Evolutionary conservation across 2,113 vertebrate genomes (phyloP).

Genomic region (Caretta caretta): DNA sequence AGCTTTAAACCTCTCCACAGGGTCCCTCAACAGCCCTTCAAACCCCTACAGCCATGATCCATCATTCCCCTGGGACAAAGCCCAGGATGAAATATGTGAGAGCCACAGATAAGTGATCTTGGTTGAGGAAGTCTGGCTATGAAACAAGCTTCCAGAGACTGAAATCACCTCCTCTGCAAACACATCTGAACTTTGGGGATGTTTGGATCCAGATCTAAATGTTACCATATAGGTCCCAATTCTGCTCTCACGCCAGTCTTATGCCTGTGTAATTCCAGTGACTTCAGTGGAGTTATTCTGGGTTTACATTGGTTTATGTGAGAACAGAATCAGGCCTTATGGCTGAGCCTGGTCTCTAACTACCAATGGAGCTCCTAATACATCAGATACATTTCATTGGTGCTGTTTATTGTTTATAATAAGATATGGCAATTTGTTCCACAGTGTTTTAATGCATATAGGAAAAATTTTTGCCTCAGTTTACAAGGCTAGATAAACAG

Average conservation of each 20-base stretch:
- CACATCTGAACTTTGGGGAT: not conserved
- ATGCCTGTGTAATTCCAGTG: not conserved
- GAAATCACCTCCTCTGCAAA: slow-evolving; percentile 33
- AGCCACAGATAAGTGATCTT: slow-evolving; percentile 4
- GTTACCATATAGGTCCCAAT: not conserved
- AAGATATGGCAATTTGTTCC: not conserved
- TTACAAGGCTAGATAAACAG: not conserved
- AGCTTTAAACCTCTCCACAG: not conserved
- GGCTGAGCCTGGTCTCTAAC: not conserved
- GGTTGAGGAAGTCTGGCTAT: slow-evolving; percentile 2
- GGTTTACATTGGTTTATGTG: not conserved
- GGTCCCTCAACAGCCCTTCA: not conserved
- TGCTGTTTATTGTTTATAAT: rapidly evolving
- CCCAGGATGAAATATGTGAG: not conserved
- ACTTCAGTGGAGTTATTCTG: not conserved
- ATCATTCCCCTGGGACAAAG: not conserved
- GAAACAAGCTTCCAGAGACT: not conserved
- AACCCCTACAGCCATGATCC: rapidly evolving
- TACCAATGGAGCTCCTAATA: not conserved
- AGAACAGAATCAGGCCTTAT: not conserved
- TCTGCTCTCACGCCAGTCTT: not conserved
- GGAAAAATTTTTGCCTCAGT: not conserved
- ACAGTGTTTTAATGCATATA: not conserved
- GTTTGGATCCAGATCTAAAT: not conserved
- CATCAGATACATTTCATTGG: not conserved